Base-by-base conservation (phyloP, 2,888 invertebrate species). In the Unio delphinus region DNA sequence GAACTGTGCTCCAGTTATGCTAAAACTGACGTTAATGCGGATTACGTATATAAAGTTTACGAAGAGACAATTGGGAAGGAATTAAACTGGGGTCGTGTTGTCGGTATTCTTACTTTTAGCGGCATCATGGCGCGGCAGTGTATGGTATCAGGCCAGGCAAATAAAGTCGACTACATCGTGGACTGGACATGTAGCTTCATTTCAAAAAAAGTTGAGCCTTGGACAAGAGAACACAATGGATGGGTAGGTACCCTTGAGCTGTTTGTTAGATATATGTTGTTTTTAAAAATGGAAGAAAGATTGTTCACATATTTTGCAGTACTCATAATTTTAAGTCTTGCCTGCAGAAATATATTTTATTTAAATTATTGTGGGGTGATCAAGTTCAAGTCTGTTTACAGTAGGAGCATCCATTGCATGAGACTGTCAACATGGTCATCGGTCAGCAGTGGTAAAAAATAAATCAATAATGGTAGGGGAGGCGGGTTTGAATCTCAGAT, bases 11-110 rank as follows among this genome's bases (percentile, higher is more conserved):
- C 45, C 30, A 18, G 58, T 30, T 74, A 62, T 54, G 55, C 63
- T 30, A 61, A 64, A 8, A 54, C 65, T 45, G 71, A 87, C 67
- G 79, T 87, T 15, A 84, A 81, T 11, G 79, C 78, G 11, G 78
- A 78, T 26, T 87, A 81, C 67, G 89, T 90, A 69, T 76, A 76
- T 17, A 84, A 84, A 17, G 88, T 90, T n/a, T 85, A 87, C 55
- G 81, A 86, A 65, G 89, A 90, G 70, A 73, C 90, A 45, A 89
- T 90, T 75, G 78, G 74, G 64, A 89, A 89, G 68, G 90, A 88
- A 30, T 81, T 90, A 17, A 87, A 88, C 73, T 90, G 90, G 90
- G 89, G 89, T 1, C 72, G 90, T 54, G 80, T 90, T 54, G 86
- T 90, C 26, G 90, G 88, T 23, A 79, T 90, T 68, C 88, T 90